Evolutionary conservation across 2,888 invertebrate genomes (phyloP).

Genomic region (Litoditis marina): DNA sequence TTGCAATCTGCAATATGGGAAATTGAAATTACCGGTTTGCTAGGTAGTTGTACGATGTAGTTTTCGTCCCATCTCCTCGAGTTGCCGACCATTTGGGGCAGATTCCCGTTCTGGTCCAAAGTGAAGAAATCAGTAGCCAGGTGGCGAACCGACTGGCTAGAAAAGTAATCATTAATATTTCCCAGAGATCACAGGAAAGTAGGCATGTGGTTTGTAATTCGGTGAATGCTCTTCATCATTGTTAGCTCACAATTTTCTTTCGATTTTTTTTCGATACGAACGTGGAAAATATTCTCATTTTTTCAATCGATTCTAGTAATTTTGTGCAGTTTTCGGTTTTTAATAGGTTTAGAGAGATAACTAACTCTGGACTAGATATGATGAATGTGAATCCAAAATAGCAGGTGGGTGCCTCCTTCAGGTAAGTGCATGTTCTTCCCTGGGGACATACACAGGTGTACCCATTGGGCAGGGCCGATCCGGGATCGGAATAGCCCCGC

Average conservation of each 20-base stretch:
- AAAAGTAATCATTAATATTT: background rate
- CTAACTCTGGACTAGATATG: constrained; percentile 40
- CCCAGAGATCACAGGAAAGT: no score
- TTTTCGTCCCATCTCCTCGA: constrained; percentile 31
- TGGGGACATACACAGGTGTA: constrained; percentile 35
- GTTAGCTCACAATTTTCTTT: no score
- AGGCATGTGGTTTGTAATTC: no score
- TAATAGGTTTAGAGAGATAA: background rate
- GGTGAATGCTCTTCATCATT: no score
- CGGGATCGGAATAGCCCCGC: constrained; percentile 33
- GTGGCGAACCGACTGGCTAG: constrained; percentile 34
- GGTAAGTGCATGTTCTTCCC: constrained; percentile 27
- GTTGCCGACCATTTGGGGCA: constrained; percentile 19
- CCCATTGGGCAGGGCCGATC: constrained; percentile 29
- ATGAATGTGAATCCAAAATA: constrained; percentile 41
- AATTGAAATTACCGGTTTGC: constrained; percentile 26
- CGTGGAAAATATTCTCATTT: no score
- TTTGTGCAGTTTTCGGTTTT: no score
- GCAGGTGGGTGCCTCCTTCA: constrained; percentile 30
- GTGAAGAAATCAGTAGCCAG: constrained; percentile 33
- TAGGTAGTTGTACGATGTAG: constrained; percentile 32
- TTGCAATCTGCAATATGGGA: no score
- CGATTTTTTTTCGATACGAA: no score
- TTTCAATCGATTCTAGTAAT: no score
- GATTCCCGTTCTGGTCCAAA: constrained; percentile 29